A percentile compares a stretch with the other conserved stretches of the same genome.
Evolutionary conservation across 2,113 vertebrate species (phyloP).

Genomic region (Parotia lawesii): DNA sequence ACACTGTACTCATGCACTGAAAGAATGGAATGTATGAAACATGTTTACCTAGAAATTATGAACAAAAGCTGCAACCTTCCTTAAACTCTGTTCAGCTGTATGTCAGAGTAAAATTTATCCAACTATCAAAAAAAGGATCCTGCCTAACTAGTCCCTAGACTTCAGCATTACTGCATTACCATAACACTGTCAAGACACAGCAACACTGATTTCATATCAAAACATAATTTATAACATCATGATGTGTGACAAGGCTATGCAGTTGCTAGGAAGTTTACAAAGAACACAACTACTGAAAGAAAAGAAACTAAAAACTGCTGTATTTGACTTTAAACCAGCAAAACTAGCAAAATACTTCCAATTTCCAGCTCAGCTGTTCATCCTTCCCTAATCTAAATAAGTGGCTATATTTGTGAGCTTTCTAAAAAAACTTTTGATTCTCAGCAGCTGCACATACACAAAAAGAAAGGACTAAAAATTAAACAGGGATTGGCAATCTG

Average conservation of each 20-base stretch:
- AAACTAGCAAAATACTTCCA: neutral
- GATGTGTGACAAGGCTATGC: neutral
- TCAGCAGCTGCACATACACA: conserved; percentile 38
- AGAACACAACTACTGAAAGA: neutral
- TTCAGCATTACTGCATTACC: neutral
- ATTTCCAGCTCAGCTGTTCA: conserved; percentile 55
- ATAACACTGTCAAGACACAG: neutral
- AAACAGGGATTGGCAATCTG: neutral
- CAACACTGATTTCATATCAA: neutral
- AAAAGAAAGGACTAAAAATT: conserved; percentile 26
- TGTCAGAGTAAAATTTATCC: neutral
- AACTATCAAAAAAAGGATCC: neutral
- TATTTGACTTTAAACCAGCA: conserved; percentile 3
- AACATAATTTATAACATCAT: neutral
- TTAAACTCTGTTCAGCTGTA: neutral
- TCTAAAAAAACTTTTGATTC: conserved; percentile 38
- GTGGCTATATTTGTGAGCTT: conserved; percentile 43
- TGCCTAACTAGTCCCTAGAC: neutral
- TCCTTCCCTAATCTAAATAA: neutral
- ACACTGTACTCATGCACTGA: neutral
- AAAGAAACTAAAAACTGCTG: neutral
- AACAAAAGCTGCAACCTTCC: neutral
- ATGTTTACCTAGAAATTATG: neutral
- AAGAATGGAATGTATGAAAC: neutral
- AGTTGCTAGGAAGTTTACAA: neutral